These are phyloP conservation scores for Psix sp. DNA, from an alignment of 1,140 invertebrate genomes.

Conservation along the genomic window DNA sequence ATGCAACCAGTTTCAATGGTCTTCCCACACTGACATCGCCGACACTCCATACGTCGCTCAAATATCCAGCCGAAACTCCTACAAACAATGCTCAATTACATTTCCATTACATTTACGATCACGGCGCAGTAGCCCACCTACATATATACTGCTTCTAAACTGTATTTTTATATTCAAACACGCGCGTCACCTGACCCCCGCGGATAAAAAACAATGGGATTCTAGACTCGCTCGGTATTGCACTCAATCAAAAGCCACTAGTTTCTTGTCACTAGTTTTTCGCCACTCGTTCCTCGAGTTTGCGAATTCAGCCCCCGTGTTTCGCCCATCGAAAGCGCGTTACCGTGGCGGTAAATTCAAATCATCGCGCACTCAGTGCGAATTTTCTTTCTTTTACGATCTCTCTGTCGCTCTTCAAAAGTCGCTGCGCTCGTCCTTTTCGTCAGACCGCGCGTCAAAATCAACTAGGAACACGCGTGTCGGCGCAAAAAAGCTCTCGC, in stretches of 20 bases:
- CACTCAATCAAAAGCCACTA: too few relatives aligned
- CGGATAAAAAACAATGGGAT: too few relatives aligned
- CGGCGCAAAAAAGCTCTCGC: slow-evolving; percentile 55
- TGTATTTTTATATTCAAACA: too few relatives aligned
- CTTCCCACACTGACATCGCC: too few relatives aligned
- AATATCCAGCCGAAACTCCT: too few relatives aligned
- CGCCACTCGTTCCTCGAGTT: slow-evolving; percentile 28
- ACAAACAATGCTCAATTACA: too few relatives aligned
- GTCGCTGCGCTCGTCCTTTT: slow-evolving; percentile 3
- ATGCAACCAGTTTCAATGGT: neutral
- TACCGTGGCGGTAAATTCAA: neutral
- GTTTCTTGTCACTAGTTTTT: slow-evolving; percentile 33
- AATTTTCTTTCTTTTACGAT: neutral
- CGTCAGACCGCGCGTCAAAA: slow-evolving; percentile 13
- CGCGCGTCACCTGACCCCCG: too few relatives aligned
- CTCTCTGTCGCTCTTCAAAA: neutral
- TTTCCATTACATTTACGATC: too few relatives aligned
- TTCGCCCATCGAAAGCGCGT: slow-evolving; percentile 26
- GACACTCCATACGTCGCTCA: too few relatives aligned
- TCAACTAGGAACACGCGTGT: slow-evolving; percentile 56
- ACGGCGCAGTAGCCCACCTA: too few relatives aligned
- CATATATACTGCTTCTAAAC: too few relatives aligned
- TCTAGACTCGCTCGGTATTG: too few relatives aligned
- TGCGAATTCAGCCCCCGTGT: slow-evolving; percentile 1
- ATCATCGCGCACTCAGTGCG: neutral